Conservation (phyloP, 2,113 vertebrate genomes). For the Dipodomys merriami region DNA sequence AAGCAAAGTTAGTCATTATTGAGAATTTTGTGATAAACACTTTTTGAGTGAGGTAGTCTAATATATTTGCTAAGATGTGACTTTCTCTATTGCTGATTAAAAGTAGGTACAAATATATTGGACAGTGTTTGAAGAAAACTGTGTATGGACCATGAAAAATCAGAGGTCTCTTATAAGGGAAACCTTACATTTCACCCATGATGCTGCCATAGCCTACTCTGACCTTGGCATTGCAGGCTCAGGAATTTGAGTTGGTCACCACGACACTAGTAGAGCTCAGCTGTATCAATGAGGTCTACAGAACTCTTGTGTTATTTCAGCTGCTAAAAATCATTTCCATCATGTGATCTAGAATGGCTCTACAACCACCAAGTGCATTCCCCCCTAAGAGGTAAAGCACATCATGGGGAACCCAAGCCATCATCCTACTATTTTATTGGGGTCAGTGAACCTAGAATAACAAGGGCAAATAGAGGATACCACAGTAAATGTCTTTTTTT, state of each 20-base stretch:
- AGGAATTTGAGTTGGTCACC: constrained; percentile 26
- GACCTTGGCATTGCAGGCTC: constrained; percentile 11
- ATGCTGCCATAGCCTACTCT: neutral
- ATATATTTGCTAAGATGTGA: constrained; percentile 62
- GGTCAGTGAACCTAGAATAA: neutral
- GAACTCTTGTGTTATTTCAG: constrained; percentile 15
- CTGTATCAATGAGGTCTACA: neutral
- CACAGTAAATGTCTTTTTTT: neutral
- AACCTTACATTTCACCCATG: neutral
- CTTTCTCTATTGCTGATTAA: constrained; percentile 53
- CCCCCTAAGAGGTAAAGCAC: neutral
- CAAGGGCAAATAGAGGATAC: neutral
- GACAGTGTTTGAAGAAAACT: neutral
- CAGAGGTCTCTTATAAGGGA: neutral
- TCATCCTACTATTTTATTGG: neutral
- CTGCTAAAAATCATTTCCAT: neutral
- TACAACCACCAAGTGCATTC: neutral
- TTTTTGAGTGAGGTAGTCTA: constrained; percentile 51
- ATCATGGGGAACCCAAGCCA: neutral
- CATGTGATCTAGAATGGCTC: neutral
- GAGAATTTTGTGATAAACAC: constrained; percentile 57
- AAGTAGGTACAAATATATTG: neutral
- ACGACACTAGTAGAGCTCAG: neutral
- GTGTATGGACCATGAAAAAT: neutral
- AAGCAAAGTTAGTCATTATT: constrained; percentile 31